Base-by-base conservation (phyloP, 2,797 vertebrate species). In the Limosa lapponica region DNA sequence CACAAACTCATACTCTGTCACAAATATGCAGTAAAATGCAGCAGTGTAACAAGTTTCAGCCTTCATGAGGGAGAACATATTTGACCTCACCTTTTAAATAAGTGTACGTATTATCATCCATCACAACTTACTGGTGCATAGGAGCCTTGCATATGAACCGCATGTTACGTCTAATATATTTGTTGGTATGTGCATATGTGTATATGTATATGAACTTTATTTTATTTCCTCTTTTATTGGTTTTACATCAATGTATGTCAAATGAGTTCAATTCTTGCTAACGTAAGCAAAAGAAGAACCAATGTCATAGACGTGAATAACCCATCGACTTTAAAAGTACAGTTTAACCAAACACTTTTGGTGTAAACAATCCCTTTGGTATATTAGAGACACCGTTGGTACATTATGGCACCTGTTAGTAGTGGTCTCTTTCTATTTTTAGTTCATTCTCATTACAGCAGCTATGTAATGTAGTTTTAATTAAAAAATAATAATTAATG, bases 91-190 rank as follows among this genome's bases (percentile, higher is more conserved):
- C 4, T 82, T 82, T 65, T 57, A 69, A 82, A 59, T 36, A 77
- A 36, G 10, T 0, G 0, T 28, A 39, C 1, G 3, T 44, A 24
- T 44, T 69, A 69, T 52, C 32, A 65, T 6, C 6, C 32, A 6
- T 54, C 34, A 30, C 16, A 74, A 52, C 13, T 49, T 39, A 34
- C 14, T 20, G 17, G 19, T 36, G 28, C 17, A 32, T 12, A 36
- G 34, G 64, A 28, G 36, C 30, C 22, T 61, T 36, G 10, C 83
- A 20, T 49, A 44, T 78, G 11, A 89, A 55, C 13, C 5, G 36
- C 17, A 25, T 34, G 7, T 43, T 66, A 64, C 5, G 9, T 30
- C n/a, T 37, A 58, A 46, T 30, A 37, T 19, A 58, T 23, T 41
- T 41, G 8, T 52, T 5, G 1, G 6, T 16, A 62, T 66, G 7